phyloP scores from a whole-genome alignment of 2,797 vertebrate species.

The Macrochelys suwanniensis region DNA sequence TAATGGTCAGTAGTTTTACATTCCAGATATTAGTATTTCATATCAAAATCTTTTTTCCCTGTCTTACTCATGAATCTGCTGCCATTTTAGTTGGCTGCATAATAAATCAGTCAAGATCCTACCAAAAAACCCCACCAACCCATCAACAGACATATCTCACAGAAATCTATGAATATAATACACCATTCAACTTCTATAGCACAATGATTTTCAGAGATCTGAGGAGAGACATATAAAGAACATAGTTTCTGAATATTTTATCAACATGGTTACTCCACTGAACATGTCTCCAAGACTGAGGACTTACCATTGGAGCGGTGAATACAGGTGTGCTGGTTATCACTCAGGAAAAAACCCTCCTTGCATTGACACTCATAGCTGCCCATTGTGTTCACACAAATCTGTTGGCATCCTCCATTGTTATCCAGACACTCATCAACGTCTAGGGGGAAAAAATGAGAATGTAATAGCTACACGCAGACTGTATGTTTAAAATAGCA shows the following conservation, averaged over 20 bases:
- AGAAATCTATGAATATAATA: not conserved
- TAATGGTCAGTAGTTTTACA: not conserved
- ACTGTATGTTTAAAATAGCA: not conserved
- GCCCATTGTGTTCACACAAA: constrained; percentile 96
- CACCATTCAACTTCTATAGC: not conserved
- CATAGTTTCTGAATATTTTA: not conserved
- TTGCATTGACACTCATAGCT: constrained; percentile 97
- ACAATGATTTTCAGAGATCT: not conserved
- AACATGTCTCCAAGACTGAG: not conserved
- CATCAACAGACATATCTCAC: not conserved
- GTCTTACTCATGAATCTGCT: constrained; percentile 3
- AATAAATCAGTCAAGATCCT: constrained; percentile 2
- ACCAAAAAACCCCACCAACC: not conserved
- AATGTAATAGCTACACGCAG: not conserved
- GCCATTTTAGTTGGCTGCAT: not conserved
- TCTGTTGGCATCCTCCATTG: constrained; percentile 97
- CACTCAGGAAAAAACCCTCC: constrained; percentile 94
- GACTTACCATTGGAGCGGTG: constrained; percentile 96
- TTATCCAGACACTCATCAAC: constrained; percentile 96
- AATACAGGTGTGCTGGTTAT: constrained; percentile 99
- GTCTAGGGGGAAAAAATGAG: constrained; percentile 75
- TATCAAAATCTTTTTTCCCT: not conserved
- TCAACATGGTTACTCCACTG: not conserved
- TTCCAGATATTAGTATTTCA: not conserved
- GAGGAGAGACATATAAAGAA: not conserved